Conservation (phyloP, 2,888 invertebrate species). For the Crepidodera aurea region DNA sequence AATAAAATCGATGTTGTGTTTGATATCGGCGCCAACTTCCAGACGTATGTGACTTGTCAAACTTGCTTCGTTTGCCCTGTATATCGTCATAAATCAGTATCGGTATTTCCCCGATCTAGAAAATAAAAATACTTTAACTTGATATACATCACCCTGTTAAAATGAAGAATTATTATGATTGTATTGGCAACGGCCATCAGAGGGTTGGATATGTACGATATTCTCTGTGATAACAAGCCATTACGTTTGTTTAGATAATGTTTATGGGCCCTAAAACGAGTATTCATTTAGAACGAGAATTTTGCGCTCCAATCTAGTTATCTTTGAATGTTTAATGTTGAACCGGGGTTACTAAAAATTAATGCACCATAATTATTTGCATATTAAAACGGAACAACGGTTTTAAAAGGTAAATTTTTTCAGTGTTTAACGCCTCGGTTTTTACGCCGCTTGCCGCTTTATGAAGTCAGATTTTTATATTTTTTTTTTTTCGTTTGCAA, state of each 20-base stretch:
- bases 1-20: too few species aligned
- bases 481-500: constrained; percentile 1
- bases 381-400: constrained; percentile 17
- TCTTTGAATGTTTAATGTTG: constrained; percentile 9
- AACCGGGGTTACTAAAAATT: constrained; percentile 5
- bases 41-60: too few species aligned
- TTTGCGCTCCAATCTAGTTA: constrained; percentile 8
- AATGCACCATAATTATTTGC: constrained; percentile 12
- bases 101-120: too few species aligned
- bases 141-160: too few species aligned
- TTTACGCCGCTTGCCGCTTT: constrained; percentile 8
- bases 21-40: too few species aligned
- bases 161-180: too few species aligned
- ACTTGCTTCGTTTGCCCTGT: too few species aligned
- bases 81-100: too few species aligned
- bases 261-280: constrained; percentile 10
- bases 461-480: constrained; percentile 9
- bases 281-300: background rate
- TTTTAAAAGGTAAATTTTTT: constrained; percentile 13
- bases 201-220: too few species aligned
- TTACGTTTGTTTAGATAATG: constrained; percentile 19
- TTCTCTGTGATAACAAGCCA: background rate
- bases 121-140: too few species aligned
- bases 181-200: too few species aligned
- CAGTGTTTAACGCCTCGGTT: constrained; percentile 12